Evolutionary conservation across 2,113 vertebrate species (phyloP).

Genomic region (Redunca redunca): DNA sequence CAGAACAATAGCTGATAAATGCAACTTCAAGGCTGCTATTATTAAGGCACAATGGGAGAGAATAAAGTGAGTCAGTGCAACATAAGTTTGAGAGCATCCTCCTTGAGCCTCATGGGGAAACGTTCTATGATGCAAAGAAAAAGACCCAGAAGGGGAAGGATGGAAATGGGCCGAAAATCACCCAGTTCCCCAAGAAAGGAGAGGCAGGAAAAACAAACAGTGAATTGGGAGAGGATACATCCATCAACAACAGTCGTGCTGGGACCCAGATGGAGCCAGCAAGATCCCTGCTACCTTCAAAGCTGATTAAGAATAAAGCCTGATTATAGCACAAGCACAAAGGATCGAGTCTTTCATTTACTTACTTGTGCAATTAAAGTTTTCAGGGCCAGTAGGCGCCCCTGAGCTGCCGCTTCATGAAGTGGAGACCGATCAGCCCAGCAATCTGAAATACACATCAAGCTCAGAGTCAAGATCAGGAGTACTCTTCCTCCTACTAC

Average conservation of each 20-base stretch:
- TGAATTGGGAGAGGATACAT: not conserved
- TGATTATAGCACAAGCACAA: not conserved
- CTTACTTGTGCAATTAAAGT: slow-evolving; percentile 89
- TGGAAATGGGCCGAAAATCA: not conserved
- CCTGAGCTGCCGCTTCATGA: slow-evolving; percentile 93
- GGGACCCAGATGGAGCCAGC: not conserved
- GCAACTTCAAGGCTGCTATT: not conserved
- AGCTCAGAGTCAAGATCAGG: not conserved
- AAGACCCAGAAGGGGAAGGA: not conserved
- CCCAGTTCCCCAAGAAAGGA: not conserved
- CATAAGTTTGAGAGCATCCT: not conserved
- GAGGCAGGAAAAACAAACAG: not conserved
- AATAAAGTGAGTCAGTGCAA: not conserved
- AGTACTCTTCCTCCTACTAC: not conserved
- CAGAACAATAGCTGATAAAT: not conserved
- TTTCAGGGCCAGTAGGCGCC: slow-evolving; percentile 89
- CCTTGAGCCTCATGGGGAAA: not conserved
- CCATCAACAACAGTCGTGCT: not conserved
- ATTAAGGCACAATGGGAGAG: not conserved
- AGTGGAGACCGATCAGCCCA: slow-evolving; percentile 93
- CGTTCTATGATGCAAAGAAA: not conserved
- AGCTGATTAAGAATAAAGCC: not conserved
- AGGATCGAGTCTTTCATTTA: not conserved
- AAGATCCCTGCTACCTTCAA: not conserved
- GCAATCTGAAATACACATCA: slow-evolving; percentile 81